Conservation (phyloP, 2,797 vertebrate genomes). For the Helicolenus hilgendorfi region DNA sequence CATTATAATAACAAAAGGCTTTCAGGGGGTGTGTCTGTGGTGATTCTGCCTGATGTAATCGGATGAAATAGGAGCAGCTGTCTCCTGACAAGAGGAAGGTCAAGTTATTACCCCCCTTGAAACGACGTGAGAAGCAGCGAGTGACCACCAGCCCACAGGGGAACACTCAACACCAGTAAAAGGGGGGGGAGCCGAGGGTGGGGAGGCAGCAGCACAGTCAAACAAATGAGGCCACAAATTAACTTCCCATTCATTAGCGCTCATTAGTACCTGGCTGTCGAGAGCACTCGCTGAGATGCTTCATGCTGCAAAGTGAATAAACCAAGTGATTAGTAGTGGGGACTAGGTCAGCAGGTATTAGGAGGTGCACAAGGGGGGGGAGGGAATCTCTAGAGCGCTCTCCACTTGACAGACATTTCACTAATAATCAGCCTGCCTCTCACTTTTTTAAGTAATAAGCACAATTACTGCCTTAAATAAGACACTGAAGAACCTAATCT, state of each 20-base stretch:
- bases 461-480: neutral
- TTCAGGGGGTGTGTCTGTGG: neutral
- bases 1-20: neutral
- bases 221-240: conserved; percentile 70
- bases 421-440: conserved; percentile 45
- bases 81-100: conserved; percentile 62
- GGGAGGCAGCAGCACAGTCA: conserved; percentile 48
- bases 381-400: conserved; percentile 30
- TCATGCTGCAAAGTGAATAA: conserved; percentile 64
- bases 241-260: conserved; percentile 75
- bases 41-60: conserved; percentile 20
- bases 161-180: conserved; percentile 31
- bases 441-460: neutral
- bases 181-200: neutral
- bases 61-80: conserved; percentile 44
- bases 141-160: conserved; percentile 39
- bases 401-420: conserved; percentile 44
- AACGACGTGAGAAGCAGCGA: conserved; percentile 36
- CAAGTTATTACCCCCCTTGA: conserved; percentile 60
- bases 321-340: conserved; percentile 63
- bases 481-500: neutral
- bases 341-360: conserved; percentile 55
- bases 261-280: conserved; percentile 74
- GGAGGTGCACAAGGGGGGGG: conserved; percentile 3
- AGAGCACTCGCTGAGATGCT: conserved; percentile 66